These are phyloP conservation scores for Solen grandis DNA, from an alignment of 1,140 invertebrate species.

Conservation along the genomic window DNA sequence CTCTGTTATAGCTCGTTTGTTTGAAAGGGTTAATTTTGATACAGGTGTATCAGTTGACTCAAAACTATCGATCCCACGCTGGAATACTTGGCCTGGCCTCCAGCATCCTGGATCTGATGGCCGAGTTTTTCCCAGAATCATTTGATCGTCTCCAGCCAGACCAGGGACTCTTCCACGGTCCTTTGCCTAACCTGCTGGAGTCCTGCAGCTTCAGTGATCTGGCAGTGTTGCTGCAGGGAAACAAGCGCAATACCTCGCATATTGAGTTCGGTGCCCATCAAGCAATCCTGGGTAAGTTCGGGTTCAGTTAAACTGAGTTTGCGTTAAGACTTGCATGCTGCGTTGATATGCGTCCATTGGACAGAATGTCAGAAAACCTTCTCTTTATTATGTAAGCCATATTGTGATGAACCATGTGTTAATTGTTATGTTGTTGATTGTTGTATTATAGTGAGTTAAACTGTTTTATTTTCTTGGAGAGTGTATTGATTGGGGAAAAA, in stretches of 20 bases:
- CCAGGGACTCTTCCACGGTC: slow-evolving; percentile 75
- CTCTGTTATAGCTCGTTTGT: no score
- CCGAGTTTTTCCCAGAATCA: slow-evolving; percentile 76
- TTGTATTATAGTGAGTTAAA: no score
- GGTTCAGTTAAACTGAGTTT: neutral
- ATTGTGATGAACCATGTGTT: neutral
- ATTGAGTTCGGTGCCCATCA: slow-evolving; percentile 71
- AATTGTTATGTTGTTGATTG: no score
- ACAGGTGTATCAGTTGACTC: slow-evolving; percentile 73
- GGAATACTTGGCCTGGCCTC: slow-evolving; percentile 76
- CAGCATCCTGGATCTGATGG: slow-evolving; percentile 74
- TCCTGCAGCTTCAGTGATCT: slow-evolving; percentile 73
- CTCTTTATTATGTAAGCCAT: neutral
- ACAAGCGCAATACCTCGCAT: slow-evolving; percentile 68
- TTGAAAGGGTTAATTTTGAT: no score
- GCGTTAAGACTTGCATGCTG: neutral
- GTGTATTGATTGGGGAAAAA: no score
- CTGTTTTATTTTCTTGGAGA: no score
- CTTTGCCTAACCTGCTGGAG: slow-evolving; percentile 73
- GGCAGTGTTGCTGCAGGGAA: slow-evolving; percentile 69
- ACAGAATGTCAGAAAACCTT: neutral
- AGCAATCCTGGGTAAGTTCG: slow-evolving; percentile 46
- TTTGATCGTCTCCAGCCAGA: slow-evolving; percentile 76
- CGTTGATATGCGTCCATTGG: neutral
- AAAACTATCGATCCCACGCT: slow-evolving; percentile 77